These are phyloP conservation scores for Hemiscyllium ocellatum DNA, from an alignment of 2,113 vertebrate species.

Conservation along the genomic window DNA sequence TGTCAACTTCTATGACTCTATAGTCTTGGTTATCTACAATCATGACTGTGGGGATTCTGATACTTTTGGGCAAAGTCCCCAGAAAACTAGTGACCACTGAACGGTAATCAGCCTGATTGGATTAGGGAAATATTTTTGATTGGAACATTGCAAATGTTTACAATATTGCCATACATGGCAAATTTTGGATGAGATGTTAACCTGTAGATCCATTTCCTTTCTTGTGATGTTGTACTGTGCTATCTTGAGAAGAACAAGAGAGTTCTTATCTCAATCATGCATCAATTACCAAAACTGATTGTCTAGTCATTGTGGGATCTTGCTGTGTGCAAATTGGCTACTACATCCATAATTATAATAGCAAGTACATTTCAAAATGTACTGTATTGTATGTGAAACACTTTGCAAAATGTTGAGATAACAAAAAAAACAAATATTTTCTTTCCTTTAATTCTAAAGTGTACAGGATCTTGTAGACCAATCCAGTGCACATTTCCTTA, in stretches of 20 bases:
- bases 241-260: neutral
- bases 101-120: neutral
- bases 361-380: neutral
- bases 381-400: neutral
- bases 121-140: neutral
- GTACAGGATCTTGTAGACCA: neutral
- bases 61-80: neutral
- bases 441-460: neutral
- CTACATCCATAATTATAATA: neutral
- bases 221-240: neutral
- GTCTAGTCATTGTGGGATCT: neutral
- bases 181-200: neutral
- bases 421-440: neutral
- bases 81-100: neutral
- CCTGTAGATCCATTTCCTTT: neutral
- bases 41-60: neutral
- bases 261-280: neutral
- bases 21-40: neutral
- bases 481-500: no score
- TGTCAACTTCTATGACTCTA: no score
- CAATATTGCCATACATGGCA: neutral
- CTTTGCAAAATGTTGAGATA: neutral
- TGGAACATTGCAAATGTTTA: neutral
- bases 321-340: neutral
- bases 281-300: neutral